Evolutionary conservation across 2,888 invertebrate species (phyloP), one percentile per base, ranked within the genome.

Genomic region (Atrina japonica): DNA sequence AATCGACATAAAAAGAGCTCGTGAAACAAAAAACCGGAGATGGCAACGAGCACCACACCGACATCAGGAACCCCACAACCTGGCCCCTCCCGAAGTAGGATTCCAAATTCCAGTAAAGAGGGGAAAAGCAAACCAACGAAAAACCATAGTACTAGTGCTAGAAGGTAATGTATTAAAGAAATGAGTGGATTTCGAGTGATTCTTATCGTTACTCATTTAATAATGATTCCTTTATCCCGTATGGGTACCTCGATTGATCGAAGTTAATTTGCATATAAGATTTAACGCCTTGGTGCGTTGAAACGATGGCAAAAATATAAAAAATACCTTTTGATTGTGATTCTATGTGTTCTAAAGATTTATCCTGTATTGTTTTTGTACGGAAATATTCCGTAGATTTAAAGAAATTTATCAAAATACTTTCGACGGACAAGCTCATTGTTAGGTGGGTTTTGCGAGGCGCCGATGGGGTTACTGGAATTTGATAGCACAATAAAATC

Each of bases 191-290:
- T 18, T 23, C 40, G 18, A 40, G 40, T 14, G 18, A 21, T 40
- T 14, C n/a, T 16, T 11, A 5, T 7, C n/a, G 14, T 11, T 35
- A 5, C 6, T 35, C 5, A 35, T 35, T 35, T 35, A 7, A 35
- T 35, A 35, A 35, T 7, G 35, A 11, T 7, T 35, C 35, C 35
- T 35, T 5, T 35, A 35, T 35, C 35, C 56, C 56, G 23, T 40
- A 23, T 23, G 21, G 23, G 56, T n/a, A 23, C 56, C 56, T 35
- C 56, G 40, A 56, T 40, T 56, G 40, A 56, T 40, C 40, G 14
- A 56, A 80, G 61, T 82, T 83, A 78, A 83, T 83, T 83, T 83
- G 83, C 83, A 83, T 83, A 82, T 83, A 81, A 83, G 80, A 75
- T 82, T 82, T 80, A 71, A 75, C 75, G 73, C 29, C 52, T 58